A percentile compares a stretch with the other conserved stretches of the same genome.
phyloP scores from a whole-genome alignment of 2,888 invertebrate genomes.

The Pandemis corylana region DNA sequence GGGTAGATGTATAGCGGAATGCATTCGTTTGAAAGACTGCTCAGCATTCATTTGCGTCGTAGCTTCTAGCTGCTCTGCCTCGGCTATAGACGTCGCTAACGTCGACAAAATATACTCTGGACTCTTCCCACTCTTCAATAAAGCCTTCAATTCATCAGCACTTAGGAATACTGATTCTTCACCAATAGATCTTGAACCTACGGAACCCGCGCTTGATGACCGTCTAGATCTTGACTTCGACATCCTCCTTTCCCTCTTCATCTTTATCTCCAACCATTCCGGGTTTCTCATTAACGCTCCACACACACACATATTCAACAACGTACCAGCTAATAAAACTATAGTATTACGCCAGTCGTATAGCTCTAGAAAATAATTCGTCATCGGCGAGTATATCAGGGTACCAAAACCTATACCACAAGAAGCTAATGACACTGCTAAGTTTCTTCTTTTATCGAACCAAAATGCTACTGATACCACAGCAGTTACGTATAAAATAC shows the following conservation, averaged over 20 bases:
- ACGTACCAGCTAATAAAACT: slow-evolving; percentile 90
- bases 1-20: slow-evolving; percentile 91
- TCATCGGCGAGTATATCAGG: slow-evolving; percentile 93
- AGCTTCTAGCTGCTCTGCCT: slow-evolving; percentile 74
- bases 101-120: slow-evolving; percentile 87
- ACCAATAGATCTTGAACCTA: slow-evolving; percentile 78
- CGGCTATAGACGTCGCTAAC: slow-evolving; percentile 83
- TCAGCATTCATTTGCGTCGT: slow-evolving; percentile 78
- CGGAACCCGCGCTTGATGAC: slow-evolving; percentile 80
- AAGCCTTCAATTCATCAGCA: slow-evolving; percentile 86
- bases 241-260: slow-evolving; percentile 79
- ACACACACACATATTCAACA: slow-evolving; percentile 94
- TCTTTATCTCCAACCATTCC: slow-evolving; percentile 90
- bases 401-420: slow-evolving; percentile 96
- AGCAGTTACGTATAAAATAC: slow-evolving; percentile 93
- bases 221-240: slow-evolving; percentile 71
- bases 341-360: slow-evolving; percentile 94
- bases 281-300: slow-evolving; percentile 95
- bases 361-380: slow-evolving; percentile 88
- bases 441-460: slow-evolving; percentile 94
- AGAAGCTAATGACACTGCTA: slow-evolving; percentile 94
- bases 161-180: slow-evolving; percentile 82
- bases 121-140: slow-evolving; percentile 88
- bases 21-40: slow-evolving; percentile 69
- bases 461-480: slow-evolving; percentile 96